These are phyloP conservation scores for Epizoanthus rinbou DNA, from an alignment of 92 coral and sea anemone species.

Conservation along the genomic window DNA sequence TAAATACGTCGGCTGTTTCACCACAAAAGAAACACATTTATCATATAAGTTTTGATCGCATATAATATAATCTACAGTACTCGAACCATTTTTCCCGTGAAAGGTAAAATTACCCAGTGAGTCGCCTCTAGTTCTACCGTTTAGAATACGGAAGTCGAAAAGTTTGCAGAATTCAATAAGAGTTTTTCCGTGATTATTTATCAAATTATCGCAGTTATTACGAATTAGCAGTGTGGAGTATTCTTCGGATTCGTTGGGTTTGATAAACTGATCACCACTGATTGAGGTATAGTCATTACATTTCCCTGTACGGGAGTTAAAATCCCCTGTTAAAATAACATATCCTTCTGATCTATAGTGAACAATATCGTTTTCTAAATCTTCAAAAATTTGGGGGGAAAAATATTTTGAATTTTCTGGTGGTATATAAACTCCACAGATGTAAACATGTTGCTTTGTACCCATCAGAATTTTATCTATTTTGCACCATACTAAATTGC, in stretches of 20 bases:
- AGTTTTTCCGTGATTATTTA: slow-evolving; percentile 53
- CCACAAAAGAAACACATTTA: slow-evolving; percentile 29
- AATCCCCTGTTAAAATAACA: too few species aligned
- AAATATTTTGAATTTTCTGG: slow-evolving; percentile 7
- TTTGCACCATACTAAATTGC: slow-evolving; percentile 15
- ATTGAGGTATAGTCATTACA: neutral
- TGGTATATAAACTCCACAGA: slow-evolving; percentile 14
- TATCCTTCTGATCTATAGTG: neutral
- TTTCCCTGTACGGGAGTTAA: too few species aligned
- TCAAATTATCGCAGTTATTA: slow-evolving; percentile 31
- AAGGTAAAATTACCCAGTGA: slow-evolving; percentile 38
- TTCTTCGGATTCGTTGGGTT: neutral
- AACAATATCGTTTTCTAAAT: slow-evolving; percentile 11
- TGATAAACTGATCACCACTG: neutral
- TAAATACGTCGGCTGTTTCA: neutral
- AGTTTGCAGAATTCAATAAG: slow-evolving; percentile 48
- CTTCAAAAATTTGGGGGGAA: neutral
- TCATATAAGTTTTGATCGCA: slow-evolving; percentile 9
- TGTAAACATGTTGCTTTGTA: neutral
- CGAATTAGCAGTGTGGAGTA: neutral
- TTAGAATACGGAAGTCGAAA: slow-evolving; percentile 48
- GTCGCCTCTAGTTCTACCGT: slow-evolving; percentile 55
- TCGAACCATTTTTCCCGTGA: slow-evolving; percentile 44
- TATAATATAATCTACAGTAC: slow-evolving; percentile 39
- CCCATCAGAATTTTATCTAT: neutral